Conservation (phyloP, 2,113 vertebrate species). For the Myrmophylax atrothorax region DNA sequence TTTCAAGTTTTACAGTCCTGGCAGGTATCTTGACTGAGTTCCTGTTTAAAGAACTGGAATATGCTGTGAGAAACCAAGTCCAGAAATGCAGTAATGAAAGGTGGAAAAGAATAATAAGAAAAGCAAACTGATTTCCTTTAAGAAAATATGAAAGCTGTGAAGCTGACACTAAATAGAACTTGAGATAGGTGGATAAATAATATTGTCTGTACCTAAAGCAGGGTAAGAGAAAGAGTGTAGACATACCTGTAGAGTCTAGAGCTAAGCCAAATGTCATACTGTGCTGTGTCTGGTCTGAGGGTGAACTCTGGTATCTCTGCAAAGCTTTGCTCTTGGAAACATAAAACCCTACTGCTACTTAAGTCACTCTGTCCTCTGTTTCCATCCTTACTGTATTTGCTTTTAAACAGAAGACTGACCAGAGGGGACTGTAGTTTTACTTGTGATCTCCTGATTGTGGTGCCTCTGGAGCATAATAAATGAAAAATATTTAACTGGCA, state of each 20-base stretch:
- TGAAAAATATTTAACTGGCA: background rate
- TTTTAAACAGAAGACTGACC: background rate
- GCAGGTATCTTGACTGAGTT: background rate
- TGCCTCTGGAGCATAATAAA: background rate
- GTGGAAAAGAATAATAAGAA: background rate
- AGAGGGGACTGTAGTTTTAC: background rate
- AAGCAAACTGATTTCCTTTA: background rate
- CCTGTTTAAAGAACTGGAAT: background rate
- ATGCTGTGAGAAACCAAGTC: background rate
- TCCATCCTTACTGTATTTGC: background rate
- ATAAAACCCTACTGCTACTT: background rate
- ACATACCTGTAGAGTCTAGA: background rate
- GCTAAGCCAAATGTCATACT: accelerated
- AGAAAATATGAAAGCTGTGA: background rate
- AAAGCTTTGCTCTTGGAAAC: background rate
- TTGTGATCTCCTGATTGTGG: background rate
- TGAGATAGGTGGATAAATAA: background rate
- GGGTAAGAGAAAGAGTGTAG: background rate
- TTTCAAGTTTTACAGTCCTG: background rate
- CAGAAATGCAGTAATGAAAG: background rate
- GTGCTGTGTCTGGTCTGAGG: background rate
- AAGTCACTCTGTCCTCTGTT: background rate
- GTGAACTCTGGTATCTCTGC: background rate
- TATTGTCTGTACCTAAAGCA: background rate
- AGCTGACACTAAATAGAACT: background rate